Evolutionary conservation across 92 coral and sea anemone species (phyloP).

Genomic region (Epizoanthus stellaris): DNA sequence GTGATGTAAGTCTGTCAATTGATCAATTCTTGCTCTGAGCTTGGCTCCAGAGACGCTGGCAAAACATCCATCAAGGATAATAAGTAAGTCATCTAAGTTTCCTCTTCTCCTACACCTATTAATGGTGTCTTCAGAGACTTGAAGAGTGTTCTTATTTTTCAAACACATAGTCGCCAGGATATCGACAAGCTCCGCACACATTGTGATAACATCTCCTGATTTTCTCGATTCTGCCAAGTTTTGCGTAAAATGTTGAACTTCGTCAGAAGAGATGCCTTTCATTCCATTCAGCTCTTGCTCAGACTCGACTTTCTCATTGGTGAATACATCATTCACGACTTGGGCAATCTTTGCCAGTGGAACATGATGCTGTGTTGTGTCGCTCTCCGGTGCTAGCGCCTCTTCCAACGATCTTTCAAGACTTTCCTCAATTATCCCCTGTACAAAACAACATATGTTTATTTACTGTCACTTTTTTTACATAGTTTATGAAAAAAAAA

Average conservation of each 20-base stretch:
- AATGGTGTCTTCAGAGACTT: neutral
- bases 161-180: slow-evolving; percentile 4
- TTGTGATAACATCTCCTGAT: neutral
- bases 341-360: neutral
- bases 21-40: slow-evolving; percentile 17
- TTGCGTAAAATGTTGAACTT: neutral
- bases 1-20: slow-evolving; percentile 4
- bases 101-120: slow-evolving; percentile 6
- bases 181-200: slow-evolving; percentile 12
- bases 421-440: neutral
- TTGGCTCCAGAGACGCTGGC: neutral
- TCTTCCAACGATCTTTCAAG: slow-evolving; percentile 11
- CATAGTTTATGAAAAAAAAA: too few relatives aligned
- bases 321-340: neutral
- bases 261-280: slow-evolving; percentile 3
- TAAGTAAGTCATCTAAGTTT: neutral
- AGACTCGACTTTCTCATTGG: neutral
- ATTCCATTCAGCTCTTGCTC: slow-evolving; percentile 8
- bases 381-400: neutral
- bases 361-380: neutral
- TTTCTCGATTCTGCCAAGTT: neutral
- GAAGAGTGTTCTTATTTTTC: neutral
- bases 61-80: neutral
- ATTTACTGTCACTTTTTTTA: too few relatives aligned
- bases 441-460: too few relatives aligned